Evolutionary conservation across 2,888 invertebrate genomes (phyloP), one percentile per base, ranked within the genome.

Genomic region (Agrilus mali): DNA sequence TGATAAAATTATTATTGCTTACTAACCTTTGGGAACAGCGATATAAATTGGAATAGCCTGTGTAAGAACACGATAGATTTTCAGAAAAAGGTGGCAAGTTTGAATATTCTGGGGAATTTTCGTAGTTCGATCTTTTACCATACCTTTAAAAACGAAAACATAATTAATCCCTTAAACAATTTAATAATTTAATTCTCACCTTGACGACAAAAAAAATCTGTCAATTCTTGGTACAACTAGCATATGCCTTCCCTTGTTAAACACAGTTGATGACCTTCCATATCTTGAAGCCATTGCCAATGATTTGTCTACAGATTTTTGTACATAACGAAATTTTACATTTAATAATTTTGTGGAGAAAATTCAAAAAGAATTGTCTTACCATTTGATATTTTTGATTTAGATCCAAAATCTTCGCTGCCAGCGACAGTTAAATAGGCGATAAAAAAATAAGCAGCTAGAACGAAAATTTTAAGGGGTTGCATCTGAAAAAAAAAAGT

Each of bases 41-140:
- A 53, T 72, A 74, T 44, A 69, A 65, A 57, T 73, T 69, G 44
- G 65, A 65, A 36, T 72, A 58, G 44, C 74, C 74, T 13, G 70
- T 70, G 55, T 71, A 72, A 44, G 64, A 58, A 51, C 73, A 74
- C 10, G 69, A 60, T 52, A 60, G 55, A 46, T 56, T 55, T 45
- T 59, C 55, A 22, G 7, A 22, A 22, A 22, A 22, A 6, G 22
- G 22, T 7, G 22, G 22, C 4, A 22, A 22, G 22, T 22, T 6
- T 22, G 22, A 22, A 22, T 6, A 22, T 22, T 7, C 22, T 22
- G 22, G 22, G 22, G 7, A 7, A 7, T 22, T 6, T 7, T 22
- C 22, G 22, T 22, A 53, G 44, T 53, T 53, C 12, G 63, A 60
- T 54, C 64, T 53, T 50, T 64, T 64, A n/a, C 64, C 64, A 42